phyloP scores from a whole-genome alignment of 2,797 vertebrate species.

The Scomberomorus guttatus region DNA sequence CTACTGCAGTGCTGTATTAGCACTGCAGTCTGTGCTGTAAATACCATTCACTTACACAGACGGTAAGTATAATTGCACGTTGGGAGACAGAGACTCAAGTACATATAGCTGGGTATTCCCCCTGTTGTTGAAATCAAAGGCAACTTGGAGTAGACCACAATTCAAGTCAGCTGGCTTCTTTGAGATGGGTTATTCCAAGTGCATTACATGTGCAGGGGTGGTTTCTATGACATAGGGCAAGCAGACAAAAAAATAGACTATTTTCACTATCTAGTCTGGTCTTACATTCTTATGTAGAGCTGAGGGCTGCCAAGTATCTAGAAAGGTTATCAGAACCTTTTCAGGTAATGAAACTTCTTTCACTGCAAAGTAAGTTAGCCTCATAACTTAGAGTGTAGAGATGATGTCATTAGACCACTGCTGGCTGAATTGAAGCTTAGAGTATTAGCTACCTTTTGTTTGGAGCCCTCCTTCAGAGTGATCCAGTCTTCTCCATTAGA shows the following conservation, averaged over 20 bases:
- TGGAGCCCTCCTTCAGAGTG: conserved; percentile 95
- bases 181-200: conserved; percentile 39
- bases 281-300: neutral
- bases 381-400: neutral
- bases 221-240: conserved; percentile 40
- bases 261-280: neutral
- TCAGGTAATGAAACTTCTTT: neutral
- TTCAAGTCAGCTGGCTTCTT: conserved; percentile 58
- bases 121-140: conserved; percentile 53
- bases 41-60: conserved; percentile 30
- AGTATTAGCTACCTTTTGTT: conserved; percentile 87
- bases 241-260: conserved; percentile 14
- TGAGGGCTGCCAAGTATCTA: neutral
- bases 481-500: conserved; percentile 99
- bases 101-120: conserved; percentile 51
- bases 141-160: conserved; percentile 50
- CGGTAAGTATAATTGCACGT: conserved; percentile 57
- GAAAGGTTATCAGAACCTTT: neutral
- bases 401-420: neutral
- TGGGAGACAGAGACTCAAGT: conserved; percentile 49
- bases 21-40: conserved; percentile 29
- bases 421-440: neutral
- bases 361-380: neutral
- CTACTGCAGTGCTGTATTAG: conserved; percentile 40
- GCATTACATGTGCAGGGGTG: conserved; percentile 16